Evolutionary conservation across 1,140 invertebrate genomes (phyloP).

Genomic region (Trichomalopsis sarcophagae): DNA sequence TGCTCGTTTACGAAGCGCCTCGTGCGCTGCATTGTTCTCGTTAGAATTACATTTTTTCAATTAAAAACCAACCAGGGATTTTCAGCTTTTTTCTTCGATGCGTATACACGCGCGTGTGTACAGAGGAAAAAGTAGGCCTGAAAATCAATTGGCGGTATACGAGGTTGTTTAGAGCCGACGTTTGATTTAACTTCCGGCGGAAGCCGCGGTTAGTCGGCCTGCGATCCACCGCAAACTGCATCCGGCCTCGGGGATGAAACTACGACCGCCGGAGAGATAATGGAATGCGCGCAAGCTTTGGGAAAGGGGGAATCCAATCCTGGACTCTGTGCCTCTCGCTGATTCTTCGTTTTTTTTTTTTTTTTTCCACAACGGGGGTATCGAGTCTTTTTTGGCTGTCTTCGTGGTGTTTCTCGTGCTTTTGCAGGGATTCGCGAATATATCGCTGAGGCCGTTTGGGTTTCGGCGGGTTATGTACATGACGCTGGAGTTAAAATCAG

Average conservation of each 20-base stretch:
- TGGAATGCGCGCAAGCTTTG: slow-evolving; percentile 28
- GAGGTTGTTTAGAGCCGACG: slow-evolving; percentile 23
- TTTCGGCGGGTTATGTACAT: too few species aligned
- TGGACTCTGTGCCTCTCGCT: too few species aligned
- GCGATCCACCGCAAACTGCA: slow-evolving; percentile 37
- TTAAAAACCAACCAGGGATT: slow-evolving; percentile 30
- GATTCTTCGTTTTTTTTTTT: too few species aligned
- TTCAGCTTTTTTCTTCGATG: neutral
- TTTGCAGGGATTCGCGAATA: too few species aligned
- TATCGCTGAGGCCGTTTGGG: too few species aligned
- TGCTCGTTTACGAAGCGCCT: neutral
- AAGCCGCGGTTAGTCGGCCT: slow-evolving; percentile 10
- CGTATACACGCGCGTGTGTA: too few species aligned
- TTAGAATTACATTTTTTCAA: slow-evolving; percentile 53
- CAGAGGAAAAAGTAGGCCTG: neutral
- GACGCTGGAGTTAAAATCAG: too few species aligned
- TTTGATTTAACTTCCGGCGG: slow-evolving; percentile 36
- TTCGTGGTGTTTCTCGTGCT: too few species aligned
- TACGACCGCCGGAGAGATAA: slow-evolving; percentile 17
- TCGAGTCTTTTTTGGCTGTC: too few species aligned
- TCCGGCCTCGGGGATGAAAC: slow-evolving; percentile 13
- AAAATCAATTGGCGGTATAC: slow-evolving; percentile 14
- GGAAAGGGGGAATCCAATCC: neutral
- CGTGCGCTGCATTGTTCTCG: slow-evolving; percentile 23
- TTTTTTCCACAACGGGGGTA: too few species aligned